Evolutionary conservation across 2,113 vertebrate genomes (phyloP).

Genomic region (Oryzias woworae): DNA sequence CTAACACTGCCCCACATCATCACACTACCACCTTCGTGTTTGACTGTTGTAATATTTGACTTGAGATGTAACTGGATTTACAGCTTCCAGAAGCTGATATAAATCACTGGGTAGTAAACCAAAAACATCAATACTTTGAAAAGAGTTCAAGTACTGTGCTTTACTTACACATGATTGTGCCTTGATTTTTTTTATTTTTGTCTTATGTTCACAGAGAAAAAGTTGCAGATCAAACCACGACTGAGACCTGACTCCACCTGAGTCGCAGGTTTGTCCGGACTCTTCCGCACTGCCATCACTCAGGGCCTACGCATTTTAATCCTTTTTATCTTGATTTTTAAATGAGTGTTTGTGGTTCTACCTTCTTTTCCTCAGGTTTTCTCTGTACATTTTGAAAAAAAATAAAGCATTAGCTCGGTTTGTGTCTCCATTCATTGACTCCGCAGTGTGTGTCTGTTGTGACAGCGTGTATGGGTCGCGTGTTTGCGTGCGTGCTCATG

Average conservation of each 20-base stretch:
- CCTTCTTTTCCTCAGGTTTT: slow-evolving; percentile 18
- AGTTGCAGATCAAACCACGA: slow-evolving; percentile 79
- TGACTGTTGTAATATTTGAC: no score
- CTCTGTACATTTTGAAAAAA: slow-evolving; percentile 20
- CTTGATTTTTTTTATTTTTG: slow-evolving; percentile 10
- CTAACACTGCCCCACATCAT: no score
- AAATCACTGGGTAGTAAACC: no score
- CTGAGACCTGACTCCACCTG: slow-evolving; percentile 38
- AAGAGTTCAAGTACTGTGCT: no score
- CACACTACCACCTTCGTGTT: no score
- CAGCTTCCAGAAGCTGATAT: no score
- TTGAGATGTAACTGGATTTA: no score
- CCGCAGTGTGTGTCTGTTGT: background rate
- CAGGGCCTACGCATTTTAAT: slow-evolving; percentile 38
- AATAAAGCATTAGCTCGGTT: slow-evolving; percentile 33
- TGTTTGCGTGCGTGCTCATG: slow-evolving; percentile 16
- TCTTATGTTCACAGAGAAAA: slow-evolving; percentile 61
- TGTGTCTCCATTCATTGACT: background rate
- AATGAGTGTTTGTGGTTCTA: slow-evolving; percentile 14
- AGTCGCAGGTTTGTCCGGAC: slow-evolving; percentile 24
- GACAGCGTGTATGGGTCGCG: slow-evolving; percentile 17
- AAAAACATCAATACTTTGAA: no score
- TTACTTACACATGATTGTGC: background rate
- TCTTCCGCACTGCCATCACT: slow-evolving; percentile 32
- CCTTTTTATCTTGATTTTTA: background rate